Evolutionary conservation across 2,113 vertebrate species (phyloP).

Genomic region (Hydrochoerus hydrochaeris): DNA sequence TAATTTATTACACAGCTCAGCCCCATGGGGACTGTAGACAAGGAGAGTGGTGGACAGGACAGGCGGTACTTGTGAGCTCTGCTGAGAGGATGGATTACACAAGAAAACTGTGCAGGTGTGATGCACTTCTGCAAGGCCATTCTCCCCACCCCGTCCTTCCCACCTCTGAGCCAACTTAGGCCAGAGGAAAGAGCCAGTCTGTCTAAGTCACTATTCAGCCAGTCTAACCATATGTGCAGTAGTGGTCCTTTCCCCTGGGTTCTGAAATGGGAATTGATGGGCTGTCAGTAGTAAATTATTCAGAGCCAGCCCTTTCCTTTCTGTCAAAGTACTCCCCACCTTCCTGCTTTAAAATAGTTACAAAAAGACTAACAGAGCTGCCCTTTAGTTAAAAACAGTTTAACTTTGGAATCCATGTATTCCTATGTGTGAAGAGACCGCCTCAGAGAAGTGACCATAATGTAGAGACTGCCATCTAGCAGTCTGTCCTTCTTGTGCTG

Average conservation of each 20-base stretch:
- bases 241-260: background rate
- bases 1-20: background rate
- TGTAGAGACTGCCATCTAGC: background rate
- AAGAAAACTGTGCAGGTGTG: background rate
- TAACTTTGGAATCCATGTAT: background rate
- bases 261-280: background rate
- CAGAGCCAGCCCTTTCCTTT: background rate
- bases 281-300: background rate
- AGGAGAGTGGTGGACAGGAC: background rate
- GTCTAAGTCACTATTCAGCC: accelerated
- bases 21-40: background rate
- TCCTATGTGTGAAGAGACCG: background rate
- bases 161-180: background rate
- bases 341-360: background rate
- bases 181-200: background rate
- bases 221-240: background rate
- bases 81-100: background rate
- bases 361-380: too few species aligned
- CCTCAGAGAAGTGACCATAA: background rate
- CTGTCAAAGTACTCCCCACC: background rate
- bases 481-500: background rate
- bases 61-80: background rate
- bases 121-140: background rate
- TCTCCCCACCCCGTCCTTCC: background rate
- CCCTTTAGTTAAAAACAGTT: background rate